Percentiles rank a stretch among this genome's conserved stretches.
phyloP scores from a whole-genome alignment of 1,140 invertebrate species.

The Euura saliciscinereae region DNA sequence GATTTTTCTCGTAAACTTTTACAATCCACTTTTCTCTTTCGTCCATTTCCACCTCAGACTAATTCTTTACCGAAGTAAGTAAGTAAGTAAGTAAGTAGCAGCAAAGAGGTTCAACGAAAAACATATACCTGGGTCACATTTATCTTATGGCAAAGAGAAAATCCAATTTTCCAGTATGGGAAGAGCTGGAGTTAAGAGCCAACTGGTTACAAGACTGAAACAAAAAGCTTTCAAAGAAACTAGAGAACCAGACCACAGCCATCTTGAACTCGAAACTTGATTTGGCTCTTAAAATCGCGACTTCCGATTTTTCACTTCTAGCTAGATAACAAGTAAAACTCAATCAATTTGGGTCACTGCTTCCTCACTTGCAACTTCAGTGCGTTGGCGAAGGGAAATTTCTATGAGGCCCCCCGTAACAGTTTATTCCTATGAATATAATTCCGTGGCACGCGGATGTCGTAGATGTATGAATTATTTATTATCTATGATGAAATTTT shows the following conservation, averaged over 20 bases:
- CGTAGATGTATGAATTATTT: constrained; percentile 48
- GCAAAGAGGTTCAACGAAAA: neutral
- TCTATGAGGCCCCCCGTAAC: too few species aligned
- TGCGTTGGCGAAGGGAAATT: too few species aligned
- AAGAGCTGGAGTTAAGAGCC: neutral
- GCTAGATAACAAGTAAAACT: neutral
- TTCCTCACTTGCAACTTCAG: too few species aligned
- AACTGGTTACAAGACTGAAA: neutral
- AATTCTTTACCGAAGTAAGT: neutral
- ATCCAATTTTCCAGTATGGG: neutral
- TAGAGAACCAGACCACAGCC: neutral
- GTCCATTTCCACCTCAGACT: too few species aligned
- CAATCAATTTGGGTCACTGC: neutral
- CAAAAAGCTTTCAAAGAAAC: constrained; percentile 2
- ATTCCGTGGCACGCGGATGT: neutral
- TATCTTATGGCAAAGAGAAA: neutral
- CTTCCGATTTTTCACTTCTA: neutral
- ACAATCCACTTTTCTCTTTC: too few species aligned
- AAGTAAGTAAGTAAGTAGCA: neutral
- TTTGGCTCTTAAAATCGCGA: neutral
- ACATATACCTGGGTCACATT: neutral
- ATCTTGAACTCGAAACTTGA: neutral
- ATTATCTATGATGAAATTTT: constrained; percentile 53
- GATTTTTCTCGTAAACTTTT: neutral
- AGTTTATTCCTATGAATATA: too few species aligned